phyloP scores from a whole-genome alignment of 2,888 invertebrate genomes.

The Polylopha cassiicola region DNA sequence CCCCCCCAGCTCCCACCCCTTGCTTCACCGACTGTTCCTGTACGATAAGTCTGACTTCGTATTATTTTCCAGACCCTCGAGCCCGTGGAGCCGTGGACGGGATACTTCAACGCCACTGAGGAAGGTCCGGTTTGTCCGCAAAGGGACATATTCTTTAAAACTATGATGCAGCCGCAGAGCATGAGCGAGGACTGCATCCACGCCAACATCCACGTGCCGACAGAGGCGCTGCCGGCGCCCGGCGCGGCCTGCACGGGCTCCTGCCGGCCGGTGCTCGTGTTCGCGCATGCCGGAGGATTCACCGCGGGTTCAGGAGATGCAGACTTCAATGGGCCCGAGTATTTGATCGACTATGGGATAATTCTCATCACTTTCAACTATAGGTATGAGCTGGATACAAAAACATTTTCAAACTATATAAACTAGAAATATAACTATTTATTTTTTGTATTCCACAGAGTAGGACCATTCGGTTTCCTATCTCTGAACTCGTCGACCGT shows the following conservation, averaged over 20 bases:
- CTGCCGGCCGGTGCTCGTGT: conserved; percentile 62
- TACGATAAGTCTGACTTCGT: too few species aligned
- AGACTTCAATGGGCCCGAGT: conserved; percentile 61
- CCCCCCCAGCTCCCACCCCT: too few species aligned
- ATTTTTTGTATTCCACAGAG: conserved; percentile 49
- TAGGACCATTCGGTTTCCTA: conserved; percentile 66
- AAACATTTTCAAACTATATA: not conserved
- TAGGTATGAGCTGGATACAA: conserved; percentile 46
- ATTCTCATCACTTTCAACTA: conserved; percentile 69
- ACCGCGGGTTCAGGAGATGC: conserved; percentile 60
- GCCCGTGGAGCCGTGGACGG: conserved; percentile 69
- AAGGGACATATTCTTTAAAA: conserved; percentile 59
- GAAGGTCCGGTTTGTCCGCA: conserved; percentile 81
- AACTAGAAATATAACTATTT: not conserved
- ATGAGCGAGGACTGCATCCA: conserved; percentile 59
- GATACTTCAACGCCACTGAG: conserved; percentile 69
- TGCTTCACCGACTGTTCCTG: too few species aligned
- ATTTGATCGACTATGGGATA: conserved; percentile 50
- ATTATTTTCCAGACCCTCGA: conserved; percentile 77
- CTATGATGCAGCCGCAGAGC: conserved; percentile 36
- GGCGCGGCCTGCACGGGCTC: too few species aligned
- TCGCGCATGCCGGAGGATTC: conserved; percentile 67
- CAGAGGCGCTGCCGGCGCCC: conserved; percentile 28
- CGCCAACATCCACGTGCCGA: conserved; percentile 61
- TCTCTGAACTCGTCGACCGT: conserved; percentile 50